These are phyloP conservation scores for Monopis laevigella DNA, from an alignment of 2,888 invertebrate genomes.

Conservation along the genomic window DNA sequence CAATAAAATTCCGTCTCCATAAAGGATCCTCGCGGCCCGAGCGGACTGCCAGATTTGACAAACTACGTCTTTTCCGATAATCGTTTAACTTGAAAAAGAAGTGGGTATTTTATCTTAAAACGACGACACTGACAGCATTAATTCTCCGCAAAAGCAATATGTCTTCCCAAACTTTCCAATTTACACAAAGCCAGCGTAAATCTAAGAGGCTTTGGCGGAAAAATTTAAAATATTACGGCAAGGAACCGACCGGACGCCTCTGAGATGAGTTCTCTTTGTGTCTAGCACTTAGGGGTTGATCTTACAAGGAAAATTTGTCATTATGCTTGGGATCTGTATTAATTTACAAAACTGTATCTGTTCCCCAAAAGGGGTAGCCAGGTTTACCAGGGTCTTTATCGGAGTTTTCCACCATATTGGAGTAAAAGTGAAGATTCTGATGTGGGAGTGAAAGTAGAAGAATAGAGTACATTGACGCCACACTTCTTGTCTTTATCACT, in stretches of 20 bases:
- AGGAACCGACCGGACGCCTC: slow-evolving; percentile 24
- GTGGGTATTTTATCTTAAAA: slow-evolving; percentile 16
- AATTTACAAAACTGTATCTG: too few species aligned
- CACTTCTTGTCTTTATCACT: too few species aligned
- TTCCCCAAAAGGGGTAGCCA: too few species aligned
- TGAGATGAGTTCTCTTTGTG: slow-evolving; percentile 28
- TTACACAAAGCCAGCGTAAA: slow-evolving; percentile 50
- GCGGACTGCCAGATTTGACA: slow-evolving; percentile 9
- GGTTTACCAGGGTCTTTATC: too few species aligned
- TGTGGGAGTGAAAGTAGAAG: too few species aligned
- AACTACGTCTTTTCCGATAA: slow-evolving; percentile 10
- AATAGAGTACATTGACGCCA: too few species aligned
- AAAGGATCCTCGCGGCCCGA: too few species aligned
- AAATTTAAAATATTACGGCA: slow-evolving; percentile 44
- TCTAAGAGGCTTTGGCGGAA: slow-evolving; percentile 41
- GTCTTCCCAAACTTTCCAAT: slow-evolving; percentile 49
- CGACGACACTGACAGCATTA: slow-evolving; percentile 24
- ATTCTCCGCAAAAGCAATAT: slow-evolving; percentile 35
- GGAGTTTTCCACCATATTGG: too few species aligned
- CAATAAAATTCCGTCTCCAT: too few species aligned
- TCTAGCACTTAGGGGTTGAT: slow-evolving; percentile 18
- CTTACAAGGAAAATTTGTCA: background rate
- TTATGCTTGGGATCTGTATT: slow-evolving; percentile 4
- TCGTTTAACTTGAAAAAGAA: slow-evolving; percentile 10
- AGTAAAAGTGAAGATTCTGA: too few species aligned